These are phyloP conservation scores for Delphinus delphis DNA, from an alignment of 2,113 vertebrate genomes.

Conservation along the genomic window DNA sequence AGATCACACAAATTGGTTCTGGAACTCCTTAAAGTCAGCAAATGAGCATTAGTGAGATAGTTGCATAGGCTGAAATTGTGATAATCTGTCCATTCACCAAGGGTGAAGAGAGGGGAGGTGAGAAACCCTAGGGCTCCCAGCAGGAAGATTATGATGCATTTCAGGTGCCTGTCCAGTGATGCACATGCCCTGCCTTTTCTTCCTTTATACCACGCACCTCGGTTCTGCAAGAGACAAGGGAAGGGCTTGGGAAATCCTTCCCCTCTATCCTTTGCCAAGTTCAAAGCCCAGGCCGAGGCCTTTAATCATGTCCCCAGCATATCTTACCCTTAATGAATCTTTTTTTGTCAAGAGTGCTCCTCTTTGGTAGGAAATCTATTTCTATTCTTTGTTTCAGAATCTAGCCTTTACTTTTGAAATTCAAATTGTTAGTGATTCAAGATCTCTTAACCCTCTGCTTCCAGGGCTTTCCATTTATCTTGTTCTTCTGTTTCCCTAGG, in stretches of 20 bases:
- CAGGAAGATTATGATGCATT: not conserved
- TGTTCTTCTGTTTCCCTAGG: not conserved
- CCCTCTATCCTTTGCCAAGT: not conserved
- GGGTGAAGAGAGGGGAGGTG: not conserved
- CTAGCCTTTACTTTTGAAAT: not conserved
- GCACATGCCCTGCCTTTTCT: not conserved
- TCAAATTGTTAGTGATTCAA: not conserved
- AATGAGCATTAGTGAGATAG: constrained; percentile 66
- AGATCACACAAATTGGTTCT: constrained; percentile 73
- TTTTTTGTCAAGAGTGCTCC: not conserved
- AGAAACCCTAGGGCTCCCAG: not conserved
- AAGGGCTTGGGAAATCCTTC: not conserved
- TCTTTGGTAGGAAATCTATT: not conserved
- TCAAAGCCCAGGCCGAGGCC: not conserved
- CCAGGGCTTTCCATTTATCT: not conserved
- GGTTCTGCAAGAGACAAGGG: not conserved
- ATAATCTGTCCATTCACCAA: constrained; percentile 60
- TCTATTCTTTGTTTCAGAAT: constrained; percentile 22
- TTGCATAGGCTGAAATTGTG: constrained; percentile 64
- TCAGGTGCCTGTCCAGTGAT: not conserved
- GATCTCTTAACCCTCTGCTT: not conserved
- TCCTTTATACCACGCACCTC: not conserved
- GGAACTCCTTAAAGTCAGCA: constrained; percentile 79
- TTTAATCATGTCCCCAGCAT: not conserved
- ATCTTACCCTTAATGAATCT: not conserved